Percentiles rank a stretch among this genome's conserved stretches.
These are phyloP conservation scores for Drosophila greeni DNA, from an alignment of 2,888 invertebrate genomes.

Conservation along the genomic window DNA sequence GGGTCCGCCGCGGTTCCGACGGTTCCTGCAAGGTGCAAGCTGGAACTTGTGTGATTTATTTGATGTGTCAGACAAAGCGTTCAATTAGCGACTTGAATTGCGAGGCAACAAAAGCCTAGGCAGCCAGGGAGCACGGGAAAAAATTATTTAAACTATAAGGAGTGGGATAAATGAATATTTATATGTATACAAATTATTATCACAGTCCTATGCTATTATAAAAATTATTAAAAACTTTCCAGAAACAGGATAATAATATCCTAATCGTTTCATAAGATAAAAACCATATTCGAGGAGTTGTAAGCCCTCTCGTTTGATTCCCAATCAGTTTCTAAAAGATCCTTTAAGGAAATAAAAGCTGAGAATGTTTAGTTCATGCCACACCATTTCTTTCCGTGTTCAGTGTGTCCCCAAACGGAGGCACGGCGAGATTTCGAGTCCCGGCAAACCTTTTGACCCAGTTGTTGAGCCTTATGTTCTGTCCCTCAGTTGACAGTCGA, in stretches of 20 bases:
- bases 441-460: conserved; percentile 50
- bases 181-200: too few relatives aligned
- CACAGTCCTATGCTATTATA: too few relatives aligned
- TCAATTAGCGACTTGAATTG: conserved; percentile 79
- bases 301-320: neutral
- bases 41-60: conserved; percentile 78
- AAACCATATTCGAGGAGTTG: too few relatives aligned
- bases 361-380: too few relatives aligned
- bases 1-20: conserved; percentile 8
- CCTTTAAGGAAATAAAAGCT: neutral
- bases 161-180: neutral
- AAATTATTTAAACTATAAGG: neutral
- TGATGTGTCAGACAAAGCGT: conserved; percentile 79
- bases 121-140: neutral
- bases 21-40: conserved; percentile 62
- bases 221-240: too few relatives aligned
- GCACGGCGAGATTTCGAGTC: conserved; percentile 11
- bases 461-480: conserved; percentile 35
- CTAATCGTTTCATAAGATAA: too few relatives aligned
- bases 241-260: too few relatives aligned
- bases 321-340: neutral
- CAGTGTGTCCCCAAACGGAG: neutral
- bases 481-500: conserved; percentile 57
- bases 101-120: conserved; percentile 56
- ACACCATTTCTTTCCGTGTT: neutral